Evolutionary conservation across 2,888 invertebrate species (phyloP).

Genomic region (Petrophora chlorosata): DNA sequence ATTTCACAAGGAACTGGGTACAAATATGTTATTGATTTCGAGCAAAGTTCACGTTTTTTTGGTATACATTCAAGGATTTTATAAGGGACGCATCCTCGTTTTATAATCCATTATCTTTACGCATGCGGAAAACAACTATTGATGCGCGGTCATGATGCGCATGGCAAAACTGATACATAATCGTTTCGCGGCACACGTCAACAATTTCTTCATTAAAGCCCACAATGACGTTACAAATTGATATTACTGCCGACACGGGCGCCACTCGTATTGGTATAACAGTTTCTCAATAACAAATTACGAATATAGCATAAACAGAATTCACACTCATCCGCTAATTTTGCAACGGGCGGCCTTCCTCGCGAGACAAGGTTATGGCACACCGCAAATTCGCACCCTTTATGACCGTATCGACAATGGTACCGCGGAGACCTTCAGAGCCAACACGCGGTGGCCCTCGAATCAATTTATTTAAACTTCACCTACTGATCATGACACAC

Average conservation of each 20-base stretch:
- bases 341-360: constrained; percentile 17
- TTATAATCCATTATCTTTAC: too few relatives aligned
- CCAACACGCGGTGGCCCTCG: constrained; percentile 55
- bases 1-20: too few relatives aligned
- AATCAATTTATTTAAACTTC: constrained; percentile 80
- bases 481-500: constrained; percentile 84
- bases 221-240: not conserved
- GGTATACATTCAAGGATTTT: too few relatives aligned
- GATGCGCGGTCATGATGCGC: too few relatives aligned
- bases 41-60: too few relatives aligned
- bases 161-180: too few relatives aligned
- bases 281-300: constrained; percentile 22
- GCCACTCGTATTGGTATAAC: constrained; percentile 10
- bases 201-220: not conserved
- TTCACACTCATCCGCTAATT: constrained; percentile 22
- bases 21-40: too few relatives aligned
- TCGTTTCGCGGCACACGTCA: not conserved
- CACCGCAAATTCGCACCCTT: constrained; percentile 30
- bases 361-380: constrained; percentile 24
- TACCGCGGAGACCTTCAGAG: constrained; percentile 23
- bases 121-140: too few relatives aligned
- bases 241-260: not conserved
- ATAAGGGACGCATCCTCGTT: too few relatives aligned
- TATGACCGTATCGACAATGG: constrained; percentile 26
- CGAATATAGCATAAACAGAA: constrained; percentile 18